phyloP scores from a whole-genome alignment of 2,113 vertebrate genomes.

The Benitochromis conjunctus region DNA sequence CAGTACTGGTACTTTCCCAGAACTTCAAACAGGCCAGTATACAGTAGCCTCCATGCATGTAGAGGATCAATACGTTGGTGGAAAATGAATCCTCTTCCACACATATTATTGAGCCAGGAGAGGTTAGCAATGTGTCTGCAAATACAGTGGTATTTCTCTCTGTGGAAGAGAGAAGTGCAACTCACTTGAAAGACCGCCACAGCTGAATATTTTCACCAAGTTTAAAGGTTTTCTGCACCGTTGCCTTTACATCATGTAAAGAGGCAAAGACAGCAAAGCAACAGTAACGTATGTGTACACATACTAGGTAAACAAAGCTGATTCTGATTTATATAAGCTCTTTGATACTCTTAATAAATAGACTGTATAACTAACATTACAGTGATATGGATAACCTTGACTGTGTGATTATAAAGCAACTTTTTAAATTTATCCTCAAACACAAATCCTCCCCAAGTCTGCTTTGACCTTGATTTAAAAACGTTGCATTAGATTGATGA shows the following conservation, averaged over 20 bases:
- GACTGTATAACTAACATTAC: neutral
- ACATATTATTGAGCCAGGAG: constrained; percentile 6
- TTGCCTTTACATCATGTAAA: neutral
- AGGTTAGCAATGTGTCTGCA: neutral
- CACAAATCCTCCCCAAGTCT: neutral
- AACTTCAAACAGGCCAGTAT: constrained; percentile 32
- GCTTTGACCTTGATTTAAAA: neutral
- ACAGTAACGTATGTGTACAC: neutral
- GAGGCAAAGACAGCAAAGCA: neutral
- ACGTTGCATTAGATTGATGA: neutral
- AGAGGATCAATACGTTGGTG: constrained; percentile 35
- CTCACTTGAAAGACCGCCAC: constrained; percentile 14
- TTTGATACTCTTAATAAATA: neutral
- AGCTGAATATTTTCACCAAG: constrained; percentile 9
- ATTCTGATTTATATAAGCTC: neutral
- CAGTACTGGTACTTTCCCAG: neutral
- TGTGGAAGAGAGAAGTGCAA: neutral
- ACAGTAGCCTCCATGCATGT: constrained; percentile 23
- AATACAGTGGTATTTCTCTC: constrained; percentile 10
- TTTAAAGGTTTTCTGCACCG: neutral
- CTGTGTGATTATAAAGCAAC: neutral
- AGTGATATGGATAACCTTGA: neutral
- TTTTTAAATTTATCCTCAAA: neutral
- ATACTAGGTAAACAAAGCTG: neutral
- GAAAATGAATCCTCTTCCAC: constrained; percentile 42